Conservation (phyloP, 1,140 invertebrate genomes). For the Papilio xuthus region DNA sequence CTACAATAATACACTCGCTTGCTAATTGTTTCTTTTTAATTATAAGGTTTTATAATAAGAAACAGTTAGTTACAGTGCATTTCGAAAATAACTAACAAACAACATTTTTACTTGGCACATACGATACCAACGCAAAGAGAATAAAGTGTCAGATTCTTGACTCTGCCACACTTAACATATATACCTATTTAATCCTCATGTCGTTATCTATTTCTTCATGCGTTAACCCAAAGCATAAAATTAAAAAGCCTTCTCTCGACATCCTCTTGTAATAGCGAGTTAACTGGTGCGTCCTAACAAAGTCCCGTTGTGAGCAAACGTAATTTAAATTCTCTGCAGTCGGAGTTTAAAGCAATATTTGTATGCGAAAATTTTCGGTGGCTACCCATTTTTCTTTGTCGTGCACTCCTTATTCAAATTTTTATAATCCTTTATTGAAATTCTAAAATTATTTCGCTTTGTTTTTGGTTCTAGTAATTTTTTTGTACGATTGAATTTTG, state of each 20-base stretch:
- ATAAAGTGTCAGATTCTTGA: not conserved
- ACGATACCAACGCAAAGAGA: not conserved
- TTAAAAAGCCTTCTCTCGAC: conserved; percentile 10
- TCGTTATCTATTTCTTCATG: conserved; percentile 22
- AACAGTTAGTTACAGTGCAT: not conserved
- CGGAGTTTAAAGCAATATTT: conserved; percentile 19
- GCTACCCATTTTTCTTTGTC: conserved; percentile 10
- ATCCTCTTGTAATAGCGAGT: conserved; percentile 23
- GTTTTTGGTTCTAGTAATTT: not conserved
- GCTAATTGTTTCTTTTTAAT: too few species aligned
- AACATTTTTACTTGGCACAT: not conserved
- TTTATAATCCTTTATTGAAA: conserved; percentile 22
- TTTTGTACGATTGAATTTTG: not conserved
- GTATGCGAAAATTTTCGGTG: conserved; percentile 4
- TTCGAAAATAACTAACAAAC: not conserved
- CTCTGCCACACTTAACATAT: not conserved
- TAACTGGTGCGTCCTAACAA: conserved; percentile 26
- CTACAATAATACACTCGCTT: too few species aligned
- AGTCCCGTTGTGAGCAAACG: conserved; percentile 19
- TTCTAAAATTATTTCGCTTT: not conserved
- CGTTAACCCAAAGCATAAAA: conserved; percentile 11
- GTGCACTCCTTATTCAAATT: conserved; percentile 12
- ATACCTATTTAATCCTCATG: conserved; percentile 20
- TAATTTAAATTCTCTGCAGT: conserved; percentile 23
- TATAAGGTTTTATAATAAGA: not conserved